Evolutionary conservation across 2,888 invertebrate genomes (phyloP), one percentile per base, ranked within the genome.

Genomic region (Drosophila tanythrix): DNA sequence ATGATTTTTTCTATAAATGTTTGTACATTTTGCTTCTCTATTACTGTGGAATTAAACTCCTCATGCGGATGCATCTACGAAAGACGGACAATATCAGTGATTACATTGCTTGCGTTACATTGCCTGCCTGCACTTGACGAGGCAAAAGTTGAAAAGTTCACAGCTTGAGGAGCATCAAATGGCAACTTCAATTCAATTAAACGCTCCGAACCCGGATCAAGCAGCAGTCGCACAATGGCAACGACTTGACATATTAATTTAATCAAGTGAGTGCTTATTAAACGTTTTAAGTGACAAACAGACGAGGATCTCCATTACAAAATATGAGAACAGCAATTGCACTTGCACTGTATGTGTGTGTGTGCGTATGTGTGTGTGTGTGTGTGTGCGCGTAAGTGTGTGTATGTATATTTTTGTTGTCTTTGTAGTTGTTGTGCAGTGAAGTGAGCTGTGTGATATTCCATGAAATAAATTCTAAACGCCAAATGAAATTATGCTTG

Each of bases 101-200:
- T 76, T 79, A 40, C 70, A 61, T 52, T 52, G 36, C 21, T 36
- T 21, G 31, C 25, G 64, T 78, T 74, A 43, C 33, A 36, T 10
- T 46, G 21, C 8, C 4, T 46, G 33, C 35, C 33, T 57, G 60
- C 59, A 79, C 50, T 79, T 63, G 46, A 65, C 35, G 46, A 56
- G 64, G 40, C 66, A 65, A 78, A 79, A 88, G 86, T 88, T 88
- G 82, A 87, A 89, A 87, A 87, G 89, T 87, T 87, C 89, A 87
- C 66, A 73, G 57, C 74, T 79, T 64, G 68, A 70, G 36, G 55
- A 62, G 57, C 68, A 78, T 61, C 67, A 73, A 63, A 68, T 59
- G 58, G 63, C 82, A 81, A 79, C 77, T 83, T 87, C 81, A 82
- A 89, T 87, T 89, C 81, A 87, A 89, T 87, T 87, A 81, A 69